phyloP scores from a whole-genome alignment of 2,797 vertebrate genomes.

The Poecilia gillii region DNA sequence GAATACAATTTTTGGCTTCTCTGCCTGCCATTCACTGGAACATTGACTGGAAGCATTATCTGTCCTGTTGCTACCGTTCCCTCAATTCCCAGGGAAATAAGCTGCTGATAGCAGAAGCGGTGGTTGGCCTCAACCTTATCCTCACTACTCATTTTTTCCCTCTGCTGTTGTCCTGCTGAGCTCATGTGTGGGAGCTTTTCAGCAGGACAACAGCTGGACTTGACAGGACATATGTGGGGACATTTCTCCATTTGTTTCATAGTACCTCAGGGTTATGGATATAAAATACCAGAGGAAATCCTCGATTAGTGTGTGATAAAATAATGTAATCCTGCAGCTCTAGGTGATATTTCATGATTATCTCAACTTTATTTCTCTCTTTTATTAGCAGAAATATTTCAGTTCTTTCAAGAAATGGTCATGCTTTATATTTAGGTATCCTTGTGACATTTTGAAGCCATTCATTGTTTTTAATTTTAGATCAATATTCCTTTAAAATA shows the following conservation, averaged over 20 bases:
- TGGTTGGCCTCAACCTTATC: slow-evolving; percentile 42
- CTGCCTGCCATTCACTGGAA: not conserved
- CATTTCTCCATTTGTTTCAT: not conserved
- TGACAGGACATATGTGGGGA: slow-evolving; percentile 27
- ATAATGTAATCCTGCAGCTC: not conserved
- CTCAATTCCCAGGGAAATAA: slow-evolving; percentile 59
- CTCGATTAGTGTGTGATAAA: not conserved
- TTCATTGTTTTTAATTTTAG: not conserved
- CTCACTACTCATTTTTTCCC: slow-evolving; percentile 5
- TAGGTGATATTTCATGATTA: not conserved
- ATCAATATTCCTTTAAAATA: not conserved
- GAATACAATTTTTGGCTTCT: no score
- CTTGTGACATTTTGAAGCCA: not conserved
- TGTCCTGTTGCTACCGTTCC: slow-evolving; percentile 25
- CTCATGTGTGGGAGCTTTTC: slow-evolving; percentile 67
- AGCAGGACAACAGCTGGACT: slow-evolving; percentile 62
- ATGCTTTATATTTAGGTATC: not conserved
- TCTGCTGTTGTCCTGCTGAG: not conserved
- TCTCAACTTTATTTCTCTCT: not conserved
- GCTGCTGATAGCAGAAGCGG: slow-evolving; percentile 54
- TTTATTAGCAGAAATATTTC: not conserved
- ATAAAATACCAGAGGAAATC: not conserved
- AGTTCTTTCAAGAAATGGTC: not conserved
- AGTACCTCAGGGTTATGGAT: not conserved
- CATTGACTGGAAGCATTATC: slow-evolving; percentile 6